Conservation (phyloP, 2,888 invertebrate species). For the Alviniconcha strummeri region DNA sequence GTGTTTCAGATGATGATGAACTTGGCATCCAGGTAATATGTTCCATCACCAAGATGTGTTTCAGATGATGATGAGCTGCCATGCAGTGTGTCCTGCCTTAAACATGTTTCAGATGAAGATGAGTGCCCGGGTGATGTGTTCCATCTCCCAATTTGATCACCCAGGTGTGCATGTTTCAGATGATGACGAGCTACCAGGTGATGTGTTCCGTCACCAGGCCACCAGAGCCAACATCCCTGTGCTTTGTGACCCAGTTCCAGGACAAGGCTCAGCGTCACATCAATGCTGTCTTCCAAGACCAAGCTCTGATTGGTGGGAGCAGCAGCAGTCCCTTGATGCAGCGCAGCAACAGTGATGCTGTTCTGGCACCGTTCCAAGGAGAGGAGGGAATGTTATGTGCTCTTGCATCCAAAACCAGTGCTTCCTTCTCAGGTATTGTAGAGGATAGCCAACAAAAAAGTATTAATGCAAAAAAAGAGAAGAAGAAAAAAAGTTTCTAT, state of each 20-base stretch:
- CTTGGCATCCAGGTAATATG: too few relatives aligned
- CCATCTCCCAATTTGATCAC: too few relatives aligned
- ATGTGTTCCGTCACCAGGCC: constrained; percentile 24
- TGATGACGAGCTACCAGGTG: constrained; percentile 28
- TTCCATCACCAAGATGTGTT: too few relatives aligned
- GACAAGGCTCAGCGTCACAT: constrained; percentile 9
- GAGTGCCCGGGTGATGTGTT: too few relatives aligned
- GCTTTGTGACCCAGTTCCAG: constrained; percentile 6
- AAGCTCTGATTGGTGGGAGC: not conserved
- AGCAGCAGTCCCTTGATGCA: not conserved
- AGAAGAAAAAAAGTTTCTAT: too few relatives aligned
- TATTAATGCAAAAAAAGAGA: too few relatives aligned
- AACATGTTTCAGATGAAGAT: too few relatives aligned
- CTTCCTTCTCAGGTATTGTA: constrained; percentile 18
- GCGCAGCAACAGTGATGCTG: not conserved
- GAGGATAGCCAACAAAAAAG: too few relatives aligned
- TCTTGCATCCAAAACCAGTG: constrained; percentile 18
- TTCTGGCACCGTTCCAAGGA: not conserved
- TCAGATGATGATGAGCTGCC: too few relatives aligned
- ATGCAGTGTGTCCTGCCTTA: too few relatives aligned
- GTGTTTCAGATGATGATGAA: too few relatives aligned
- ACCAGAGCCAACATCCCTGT: constrained; percentile 13
- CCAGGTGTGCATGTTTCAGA: not conserved
- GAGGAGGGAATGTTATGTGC: constrained; percentile 20
- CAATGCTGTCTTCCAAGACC: constrained; percentile 18